Evolutionary conservation across 2,797 vertebrate species (phyloP).

Genomic region (Gobio occitaniae): DNA sequence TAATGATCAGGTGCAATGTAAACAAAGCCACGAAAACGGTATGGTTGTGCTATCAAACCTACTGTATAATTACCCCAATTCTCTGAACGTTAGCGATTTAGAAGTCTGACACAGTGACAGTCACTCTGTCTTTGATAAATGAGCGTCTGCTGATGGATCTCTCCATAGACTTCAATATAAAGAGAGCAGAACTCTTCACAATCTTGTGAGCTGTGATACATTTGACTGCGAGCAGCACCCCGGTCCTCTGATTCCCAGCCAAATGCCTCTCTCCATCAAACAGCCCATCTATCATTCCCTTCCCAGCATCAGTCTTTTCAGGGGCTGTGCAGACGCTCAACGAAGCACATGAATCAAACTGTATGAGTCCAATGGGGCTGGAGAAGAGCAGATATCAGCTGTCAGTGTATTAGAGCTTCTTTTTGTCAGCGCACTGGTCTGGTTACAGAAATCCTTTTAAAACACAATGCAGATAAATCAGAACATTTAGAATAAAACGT

Average conservation of each 20-base stretch:
- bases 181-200: slow-evolving; percentile 41
- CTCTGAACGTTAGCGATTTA: slow-evolving; percentile 3
- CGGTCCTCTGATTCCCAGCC: slow-evolving; percentile 49
- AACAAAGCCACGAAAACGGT: not conserved
- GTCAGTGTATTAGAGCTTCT: slow-evolving; percentile 16
- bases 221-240: slow-evolving; percentile 43
- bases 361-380: slow-evolving; percentile 29
- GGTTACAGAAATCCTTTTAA: not conserved
- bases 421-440: not conserved
- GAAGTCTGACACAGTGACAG: slow-evolving; percentile 14
- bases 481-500: not conserved
- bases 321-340: slow-evolving; percentile 35
- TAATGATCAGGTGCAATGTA: not conserved
- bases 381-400: slow-evolving; percentile 32
- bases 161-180: slow-evolving; percentile 43
- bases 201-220: slow-evolving; percentile 29
- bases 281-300: slow-evolving; percentile 56
- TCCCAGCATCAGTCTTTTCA: slow-evolving; percentile 37
- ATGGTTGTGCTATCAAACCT: not conserved
- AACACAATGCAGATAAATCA: not conserved
- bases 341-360: slow-evolving; percentile 44
- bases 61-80: slow-evolving; percentile 7
- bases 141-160: slow-evolving; percentile 19
- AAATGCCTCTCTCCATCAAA: slow-evolving; percentile 53
- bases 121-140: slow-evolving; percentile 31